phyloP scores from a whole-genome alignment of 2,888 invertebrate genomes.

The Dermolepida albohirtum region DNA sequence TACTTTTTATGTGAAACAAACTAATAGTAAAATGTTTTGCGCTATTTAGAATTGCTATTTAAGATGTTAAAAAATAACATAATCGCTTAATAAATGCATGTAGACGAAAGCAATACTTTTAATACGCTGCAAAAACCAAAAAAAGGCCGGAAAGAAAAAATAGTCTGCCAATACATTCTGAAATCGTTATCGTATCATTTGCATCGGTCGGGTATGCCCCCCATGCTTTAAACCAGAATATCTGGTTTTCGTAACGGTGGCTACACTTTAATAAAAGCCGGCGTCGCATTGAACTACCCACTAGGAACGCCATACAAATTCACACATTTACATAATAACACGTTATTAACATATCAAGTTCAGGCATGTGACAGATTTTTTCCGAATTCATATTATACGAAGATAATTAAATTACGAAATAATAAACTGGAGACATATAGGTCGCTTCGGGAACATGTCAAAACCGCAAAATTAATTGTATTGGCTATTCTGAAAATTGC shows the following conservation, averaged over 20 bases:
- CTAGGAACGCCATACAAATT: constrained; percentile 25
- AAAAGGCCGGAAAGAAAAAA: neutral
- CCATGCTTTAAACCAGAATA: constrained; percentile 29
- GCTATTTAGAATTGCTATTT: too few relatives aligned
- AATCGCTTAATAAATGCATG: too few relatives aligned
- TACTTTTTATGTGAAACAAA: too few relatives aligned
- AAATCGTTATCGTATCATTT: constrained; percentile 22
- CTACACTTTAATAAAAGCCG: constrained; percentile 33
- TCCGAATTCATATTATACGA: constrained; percentile 1
- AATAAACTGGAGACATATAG: constrained; percentile 12
- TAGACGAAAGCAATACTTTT: too few relatives aligned
- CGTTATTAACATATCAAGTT: constrained; percentile 35
- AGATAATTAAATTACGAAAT: constrained; percentile 21
- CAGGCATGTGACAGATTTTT: constrained; percentile 12
- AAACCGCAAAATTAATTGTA: constrained; percentile 13
- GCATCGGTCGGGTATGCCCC: constrained; percentile 17
- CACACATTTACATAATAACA: constrained; percentile 36
- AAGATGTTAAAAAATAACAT: too few relatives aligned
- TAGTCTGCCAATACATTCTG: neutral
- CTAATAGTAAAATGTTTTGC: too few relatives aligned
- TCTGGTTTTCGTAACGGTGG: constrained; percentile 19
- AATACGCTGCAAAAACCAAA: neutral
- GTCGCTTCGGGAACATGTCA: constrained; percentile 2
- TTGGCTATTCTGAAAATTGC: constrained; percentile 9
- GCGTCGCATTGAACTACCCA: constrained; percentile 23